Evolutionary conservation across 2,797 vertebrate species (phyloP).

Genomic region (Squalus acanthias): DNA sequence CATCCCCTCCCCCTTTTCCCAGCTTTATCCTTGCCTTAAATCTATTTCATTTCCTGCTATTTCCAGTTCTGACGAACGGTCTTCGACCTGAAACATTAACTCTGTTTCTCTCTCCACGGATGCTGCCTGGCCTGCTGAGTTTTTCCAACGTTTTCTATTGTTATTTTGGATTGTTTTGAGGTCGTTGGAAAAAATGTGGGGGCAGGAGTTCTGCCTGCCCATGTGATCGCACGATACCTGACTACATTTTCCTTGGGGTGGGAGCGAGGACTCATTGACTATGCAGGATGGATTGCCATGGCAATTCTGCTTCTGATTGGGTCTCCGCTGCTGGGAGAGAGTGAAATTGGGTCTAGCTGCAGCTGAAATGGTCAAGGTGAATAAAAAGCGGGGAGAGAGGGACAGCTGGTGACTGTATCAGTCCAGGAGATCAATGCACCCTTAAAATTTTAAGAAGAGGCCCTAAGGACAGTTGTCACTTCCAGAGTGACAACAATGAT

Average conservation of each 20-base stretch:
- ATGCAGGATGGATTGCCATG: neutral
- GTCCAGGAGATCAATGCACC: neutral
- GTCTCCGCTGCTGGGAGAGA: neutral
- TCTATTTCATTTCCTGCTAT: too few species aligned
- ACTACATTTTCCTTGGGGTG: neutral
- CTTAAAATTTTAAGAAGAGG: neutral
- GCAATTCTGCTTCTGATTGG: neutral
- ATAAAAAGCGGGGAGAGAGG: too few species aligned
- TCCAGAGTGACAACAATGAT: neutral
- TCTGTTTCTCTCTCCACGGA: too few species aligned
- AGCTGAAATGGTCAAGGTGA: neutral
- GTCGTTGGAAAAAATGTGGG: neutral
- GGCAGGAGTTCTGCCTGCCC: too few species aligned
- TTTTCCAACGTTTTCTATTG: too few species aligned
- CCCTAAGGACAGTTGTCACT: neutral
- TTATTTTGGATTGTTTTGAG: too few species aligned
- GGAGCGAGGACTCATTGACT: neutral
- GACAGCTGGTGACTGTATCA: neutral
- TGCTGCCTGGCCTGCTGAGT: too few species aligned
- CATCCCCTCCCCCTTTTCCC: too few species aligned
- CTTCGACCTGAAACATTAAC: too few species aligned
- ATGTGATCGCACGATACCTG: neutral
- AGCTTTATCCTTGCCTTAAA: too few species aligned
- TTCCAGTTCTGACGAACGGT: too few species aligned
- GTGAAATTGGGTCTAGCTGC: neutral